phyloP scores from a whole-genome alignment of 2,113 vertebrate species.

The Henicopernis longicauda region DNA sequence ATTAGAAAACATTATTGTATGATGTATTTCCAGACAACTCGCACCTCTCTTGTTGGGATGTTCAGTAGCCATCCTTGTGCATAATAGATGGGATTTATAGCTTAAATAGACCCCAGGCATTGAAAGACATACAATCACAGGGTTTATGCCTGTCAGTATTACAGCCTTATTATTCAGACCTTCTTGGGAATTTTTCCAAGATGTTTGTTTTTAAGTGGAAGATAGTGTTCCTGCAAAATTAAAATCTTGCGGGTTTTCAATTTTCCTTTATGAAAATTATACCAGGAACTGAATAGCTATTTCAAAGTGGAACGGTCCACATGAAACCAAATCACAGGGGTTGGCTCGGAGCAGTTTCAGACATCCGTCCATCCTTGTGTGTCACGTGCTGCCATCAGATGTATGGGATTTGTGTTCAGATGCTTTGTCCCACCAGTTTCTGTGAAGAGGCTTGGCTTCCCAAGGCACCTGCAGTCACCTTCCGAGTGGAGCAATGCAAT shows the following conservation, averaged over 20 bases:
- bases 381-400: fast-evolving
- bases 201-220: background rate
- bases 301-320: background rate
- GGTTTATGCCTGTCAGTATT: background rate
- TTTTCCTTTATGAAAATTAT: background rate
- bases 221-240: background rate
- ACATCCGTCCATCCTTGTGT: background rate
- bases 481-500: background rate
- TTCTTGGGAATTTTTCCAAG: background rate
- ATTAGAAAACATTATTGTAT: background rate
- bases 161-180: background rate
- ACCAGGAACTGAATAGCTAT: background rate
- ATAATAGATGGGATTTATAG: background rate
- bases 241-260: background rate
- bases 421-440: background rate
- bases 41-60: background rate
- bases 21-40: background rate
- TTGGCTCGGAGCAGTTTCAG: background rate
- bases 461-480: background rate
- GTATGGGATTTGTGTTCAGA: background rate
- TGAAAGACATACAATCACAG: background rate
- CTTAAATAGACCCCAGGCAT: background rate
- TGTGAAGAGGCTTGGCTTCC: background rate
- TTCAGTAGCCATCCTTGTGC: background rate
- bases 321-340: background rate